Conservation (phyloP, 1,140 invertebrate species). For the Akabosia matsudoensis region DNA sequence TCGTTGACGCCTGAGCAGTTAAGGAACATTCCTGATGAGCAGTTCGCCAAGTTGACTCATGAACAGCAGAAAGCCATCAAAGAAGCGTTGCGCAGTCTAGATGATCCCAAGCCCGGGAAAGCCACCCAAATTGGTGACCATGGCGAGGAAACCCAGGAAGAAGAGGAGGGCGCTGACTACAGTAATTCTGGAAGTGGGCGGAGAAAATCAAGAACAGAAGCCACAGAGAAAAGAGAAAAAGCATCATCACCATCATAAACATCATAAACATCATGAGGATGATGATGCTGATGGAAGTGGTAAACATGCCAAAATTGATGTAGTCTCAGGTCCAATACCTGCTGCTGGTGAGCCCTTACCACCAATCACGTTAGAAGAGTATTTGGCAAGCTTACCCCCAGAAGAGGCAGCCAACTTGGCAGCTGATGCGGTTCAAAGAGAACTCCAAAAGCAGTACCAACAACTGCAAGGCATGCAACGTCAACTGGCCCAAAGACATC, state of each 20-base stretch:
- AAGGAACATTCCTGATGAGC: neutral
- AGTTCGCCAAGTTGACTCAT: neutral
- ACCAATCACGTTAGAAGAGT: neutral
- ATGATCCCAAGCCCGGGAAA: neutral
- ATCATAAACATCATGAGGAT: neutral
- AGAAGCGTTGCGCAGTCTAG: no score
- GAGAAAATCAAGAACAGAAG: neutral
- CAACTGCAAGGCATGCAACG: conserved; percentile 38
- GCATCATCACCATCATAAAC: neutral
- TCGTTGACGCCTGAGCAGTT: neutral
- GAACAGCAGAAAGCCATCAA: neutral
- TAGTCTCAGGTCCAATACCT: neutral
- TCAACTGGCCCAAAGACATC: conserved; percentile 33
- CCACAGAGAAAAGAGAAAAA: neutral
- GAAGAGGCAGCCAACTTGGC: conserved; percentile 3
- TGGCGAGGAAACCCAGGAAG: neutral
- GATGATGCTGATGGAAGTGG: neutral
- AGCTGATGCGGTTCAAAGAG: conserved; percentile 26
- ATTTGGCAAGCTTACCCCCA: neutral
- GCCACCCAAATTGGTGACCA: neutral
- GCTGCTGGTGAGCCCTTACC: neutral
- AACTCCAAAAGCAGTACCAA: conserved; percentile 28
- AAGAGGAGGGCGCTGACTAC: neutral
- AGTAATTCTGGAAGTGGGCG: neutral
- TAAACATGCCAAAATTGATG: neutral